These are phyloP conservation scores for Ametastegia equiseti DNA, from an alignment of 2,888 invertebrate species.

Conservation along the genomic window DNA sequence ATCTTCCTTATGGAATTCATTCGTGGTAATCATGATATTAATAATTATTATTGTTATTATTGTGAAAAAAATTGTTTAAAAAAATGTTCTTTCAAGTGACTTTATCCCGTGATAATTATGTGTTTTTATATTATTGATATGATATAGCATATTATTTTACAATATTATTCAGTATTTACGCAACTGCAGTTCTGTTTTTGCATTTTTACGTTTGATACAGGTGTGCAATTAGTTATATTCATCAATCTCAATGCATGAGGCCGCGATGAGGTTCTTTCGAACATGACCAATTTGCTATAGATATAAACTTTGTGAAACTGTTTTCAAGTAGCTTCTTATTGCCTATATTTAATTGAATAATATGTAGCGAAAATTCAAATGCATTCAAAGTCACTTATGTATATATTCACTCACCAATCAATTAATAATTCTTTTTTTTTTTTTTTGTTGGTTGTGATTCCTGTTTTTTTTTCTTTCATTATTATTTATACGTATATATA, in stretches of 20 bases:
- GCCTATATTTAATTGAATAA: slow-evolving; percentile 64
- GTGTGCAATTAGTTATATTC: no score
- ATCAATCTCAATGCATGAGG: neutral
- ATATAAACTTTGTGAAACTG: slow-evolving; percentile 70
- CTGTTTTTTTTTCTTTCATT: neutral
- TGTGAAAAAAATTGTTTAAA: neutral
- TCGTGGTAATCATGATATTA: no score
- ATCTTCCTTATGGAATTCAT: no score
- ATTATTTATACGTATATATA: neutral
- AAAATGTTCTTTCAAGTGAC: neutral
- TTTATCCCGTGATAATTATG: neutral
- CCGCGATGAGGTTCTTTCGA: neutral
- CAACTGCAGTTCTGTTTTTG: neutral
- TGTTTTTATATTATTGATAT: neutral
- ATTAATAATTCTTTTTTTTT: slow-evolving; percentile 8
- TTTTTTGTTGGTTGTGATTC: no score
- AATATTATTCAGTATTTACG: neutral
- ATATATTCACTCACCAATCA: slow-evolving; percentile 8
- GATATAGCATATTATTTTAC: neutral
- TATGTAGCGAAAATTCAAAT: slow-evolving; percentile 67
- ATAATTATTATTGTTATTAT: neutral
- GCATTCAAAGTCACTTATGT: slow-evolving; percentile 8
- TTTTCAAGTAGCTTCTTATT: slow-evolving; percentile 67
- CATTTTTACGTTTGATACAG: neutral
- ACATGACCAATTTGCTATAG: slow-evolving; percentile 33